Base-by-base conservation (phyloP, 2,113 vertebrate genomes). In the Gambusia holbrooki region DNA sequence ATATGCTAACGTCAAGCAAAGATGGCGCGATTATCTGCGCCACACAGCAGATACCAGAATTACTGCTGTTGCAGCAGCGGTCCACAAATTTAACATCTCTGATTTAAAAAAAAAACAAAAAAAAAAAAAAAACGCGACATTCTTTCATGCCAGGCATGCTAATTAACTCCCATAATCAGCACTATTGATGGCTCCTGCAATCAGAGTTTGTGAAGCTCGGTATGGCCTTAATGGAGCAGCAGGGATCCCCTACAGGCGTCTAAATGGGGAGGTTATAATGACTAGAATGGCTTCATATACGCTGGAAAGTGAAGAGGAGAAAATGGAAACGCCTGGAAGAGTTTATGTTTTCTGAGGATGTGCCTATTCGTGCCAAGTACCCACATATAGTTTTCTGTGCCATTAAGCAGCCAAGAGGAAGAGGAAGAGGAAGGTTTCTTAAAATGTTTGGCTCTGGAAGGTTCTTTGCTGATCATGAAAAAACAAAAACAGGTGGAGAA, bases 111-210 rank as follows among this genome's bases (percentile, higher is more conserved):
- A 10, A 25, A n/a, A 58, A n/a, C 88, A 87, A 88, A n/a, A 1
- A n/a, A 58, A n/a, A 88, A 87, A 88, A n/a, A 89, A 88, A 88
- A 69, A 76, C 22, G 30, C 30, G 71, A 14, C 4, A 73, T 76
- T 79, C 48, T 82, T 27, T 78, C 74, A 61, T 37, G 60, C 73
- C 70, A 66, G 62, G 86, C 69, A 63, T 19, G 67, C 77, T 87
- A 84, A 91, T 93, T 91, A 94, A 90, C 86, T 87, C 77, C 58
- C 61, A 76, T 90, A 91, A 89, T 90, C 86, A 82, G 71, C 13
- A 77, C 85, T 79, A 87, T 85, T 88, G 84, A 88, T 80, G 85
- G 82, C 74, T 73, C 77, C 70, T 66, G 81, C 81, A 88, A 87
- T 88, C 83, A 77, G 80, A 80, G 65, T 74, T 84, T 84, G 84